Conservation (phyloP, 2,797 vertebrate genomes). For the Eleutherodactylus coqui region DNA sequence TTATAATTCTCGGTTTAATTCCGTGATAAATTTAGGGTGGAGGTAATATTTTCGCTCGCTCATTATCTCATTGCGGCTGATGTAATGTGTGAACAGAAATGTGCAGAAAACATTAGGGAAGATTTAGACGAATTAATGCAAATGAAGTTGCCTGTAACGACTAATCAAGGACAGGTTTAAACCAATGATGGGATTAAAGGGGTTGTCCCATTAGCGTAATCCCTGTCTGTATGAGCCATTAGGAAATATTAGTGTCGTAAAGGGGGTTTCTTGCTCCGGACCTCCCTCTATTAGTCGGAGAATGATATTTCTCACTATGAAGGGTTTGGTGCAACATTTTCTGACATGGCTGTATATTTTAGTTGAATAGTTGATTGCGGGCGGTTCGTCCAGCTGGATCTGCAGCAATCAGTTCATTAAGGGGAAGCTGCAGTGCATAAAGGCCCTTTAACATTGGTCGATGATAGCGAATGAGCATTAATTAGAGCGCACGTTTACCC, state of each 20-base stretch:
- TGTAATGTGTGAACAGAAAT: neutral
- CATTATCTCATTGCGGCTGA: neutral
- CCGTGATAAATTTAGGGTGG: conserved; percentile 1
- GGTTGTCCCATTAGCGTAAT: neutral
- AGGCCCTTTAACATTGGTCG: no score
- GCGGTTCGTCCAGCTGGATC: no score
- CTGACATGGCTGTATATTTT: no score
- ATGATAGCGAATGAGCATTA: no score
- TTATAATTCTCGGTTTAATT: conserved; percentile 3
- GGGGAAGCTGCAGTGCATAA: no score
- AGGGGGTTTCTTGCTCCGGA: neutral
- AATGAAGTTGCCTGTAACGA: neutral
- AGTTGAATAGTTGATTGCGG: no score
- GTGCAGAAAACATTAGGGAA: neutral
- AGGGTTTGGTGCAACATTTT: no score
- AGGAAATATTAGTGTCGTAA: neutral
- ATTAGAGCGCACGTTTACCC: no score
- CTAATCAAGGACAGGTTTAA: neutral
- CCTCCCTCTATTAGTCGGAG: neutral
- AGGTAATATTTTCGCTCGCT: neutral
- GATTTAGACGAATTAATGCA: neutral
- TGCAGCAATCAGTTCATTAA: no score
- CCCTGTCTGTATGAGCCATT: neutral
- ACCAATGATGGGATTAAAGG: neutral
- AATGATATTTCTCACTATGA: no score